phyloP scores from a whole-genome alignment of 2,888 invertebrate species.

The Corythucha ciliata region DNA sequence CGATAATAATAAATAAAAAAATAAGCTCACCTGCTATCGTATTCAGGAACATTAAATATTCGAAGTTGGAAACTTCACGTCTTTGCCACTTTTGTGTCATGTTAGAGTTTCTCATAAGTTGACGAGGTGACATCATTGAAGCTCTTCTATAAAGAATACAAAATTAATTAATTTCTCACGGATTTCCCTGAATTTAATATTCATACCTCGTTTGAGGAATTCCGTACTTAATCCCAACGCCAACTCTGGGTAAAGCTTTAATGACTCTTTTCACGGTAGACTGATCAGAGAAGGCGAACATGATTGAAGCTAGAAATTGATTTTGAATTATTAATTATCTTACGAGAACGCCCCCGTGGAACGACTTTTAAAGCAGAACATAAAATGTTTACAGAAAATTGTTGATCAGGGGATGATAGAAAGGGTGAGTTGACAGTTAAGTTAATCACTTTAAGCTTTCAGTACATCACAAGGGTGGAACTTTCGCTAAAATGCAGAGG shows the following conservation, averaged over 20 bases:
- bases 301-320: constrained; percentile 72
- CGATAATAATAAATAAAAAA: too few species aligned
- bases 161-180: constrained; percentile 5
- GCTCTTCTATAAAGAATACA: constrained; percentile 58
- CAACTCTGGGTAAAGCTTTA: constrained; percentile 91
- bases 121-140: constrained; percentile 97
- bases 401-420: too few species aligned
- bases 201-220: constrained; percentile 89
- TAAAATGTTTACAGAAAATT: neutral
- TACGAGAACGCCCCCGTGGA: neutral
- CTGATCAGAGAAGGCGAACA: constrained; percentile 97
- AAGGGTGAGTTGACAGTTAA: too few species aligned
- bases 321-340: neutral
- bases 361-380: neutral
- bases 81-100: constrained; percentile 99
- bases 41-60: constrained; percentile 99
- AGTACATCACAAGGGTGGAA: neutral
- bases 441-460: too few species aligned
- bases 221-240: constrained; percentile 99
- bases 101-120: constrained; percentile 97
- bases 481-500: neutral
- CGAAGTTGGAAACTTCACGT: constrained; percentile 98
- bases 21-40: constrained; percentile 95
- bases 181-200: neutral
- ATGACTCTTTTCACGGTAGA: constrained; percentile 96